Evolutionary conservation across 2,888 invertebrate genomes (phyloP), one percentile per base, ranked within the genome.

Genomic region (Caenorhabditis becei): DNA sequence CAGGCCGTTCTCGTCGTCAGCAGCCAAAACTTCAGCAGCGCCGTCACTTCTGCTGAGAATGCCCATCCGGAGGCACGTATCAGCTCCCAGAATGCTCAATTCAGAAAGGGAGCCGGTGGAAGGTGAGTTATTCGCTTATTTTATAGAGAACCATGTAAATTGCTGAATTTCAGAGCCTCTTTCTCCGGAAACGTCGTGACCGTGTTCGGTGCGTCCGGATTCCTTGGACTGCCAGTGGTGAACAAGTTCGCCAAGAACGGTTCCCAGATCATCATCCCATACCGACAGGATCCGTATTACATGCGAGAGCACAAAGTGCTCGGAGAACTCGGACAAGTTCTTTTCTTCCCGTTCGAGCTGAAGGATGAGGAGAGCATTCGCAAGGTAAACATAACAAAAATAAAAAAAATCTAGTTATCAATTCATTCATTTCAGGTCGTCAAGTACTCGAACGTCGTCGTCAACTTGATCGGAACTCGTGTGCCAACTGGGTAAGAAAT

Each of bases 121-220:
- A 79, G 82, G 82, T 84, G 26, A 37, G 10, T 3, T 20, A 66
- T 53, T 49, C n/a, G 11, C 8, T 7, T 20, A 41, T 37, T 18
- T 26, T 14, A 37, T 32, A 69, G 41, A n/a, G 16, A 47, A 28
- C 16, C 35, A n/a, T 14, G n/a, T 35, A 53, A 35, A 24, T 28
- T 18, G 0, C 16, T n/a, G 32, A 4, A 32, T 80, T 77, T 97
- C 20, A 94, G 99, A 41, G 95, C 95, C 87, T 97, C 97, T 91
- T 99, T 98, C 92, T 98, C 95, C 92, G 99, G 99, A 0, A 93
- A 95, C 70, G 96, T 98, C 1, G 96, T 96, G n/a, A 99, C 99
- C n/a, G 95, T 99, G 0, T 88, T 83, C 62, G 89, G 89, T 18
- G 98, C 65, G 71, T 94, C 94, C 41, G 98, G 98, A 1, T 96